Evolutionary conservation across 2,113 vertebrate genomes (phyloP).

Genomic region (Oplegnathus fasciatus): DNA sequence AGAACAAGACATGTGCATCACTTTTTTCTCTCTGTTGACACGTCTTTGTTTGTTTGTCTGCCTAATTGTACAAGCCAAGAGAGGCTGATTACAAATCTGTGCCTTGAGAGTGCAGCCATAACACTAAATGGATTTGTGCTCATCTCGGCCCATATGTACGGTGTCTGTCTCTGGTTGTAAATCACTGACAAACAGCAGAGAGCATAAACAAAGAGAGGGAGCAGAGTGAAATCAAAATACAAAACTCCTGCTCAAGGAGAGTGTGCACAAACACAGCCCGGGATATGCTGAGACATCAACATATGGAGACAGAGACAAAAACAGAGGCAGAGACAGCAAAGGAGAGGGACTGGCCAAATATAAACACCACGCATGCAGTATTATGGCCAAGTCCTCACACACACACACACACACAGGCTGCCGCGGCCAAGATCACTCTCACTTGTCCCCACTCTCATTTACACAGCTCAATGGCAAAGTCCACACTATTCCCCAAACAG

Average conservation of each 20-base stretch:
- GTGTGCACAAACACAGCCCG: conserved; percentile 5
- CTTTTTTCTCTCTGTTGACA: conserved; percentile 3
- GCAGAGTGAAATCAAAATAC: conserved; percentile 45
- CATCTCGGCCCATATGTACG: conserved; percentile 16
- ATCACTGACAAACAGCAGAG: conserved; percentile 53
- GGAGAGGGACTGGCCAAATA: conserved; percentile 42
- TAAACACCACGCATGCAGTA: conserved; percentile 65
- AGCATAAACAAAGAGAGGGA: conserved; percentile 45
- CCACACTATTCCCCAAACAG: conserved; percentile 40
- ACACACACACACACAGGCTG: conserved; percentile 13
- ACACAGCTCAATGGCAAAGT: conserved; percentile 37
- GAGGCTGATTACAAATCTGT: conserved; percentile 34
- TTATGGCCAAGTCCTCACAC: conserved; percentile 57
- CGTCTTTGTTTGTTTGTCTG: conserved; percentile 25
- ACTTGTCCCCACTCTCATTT: conserved; percentile 55
- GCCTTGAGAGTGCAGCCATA: not conserved
- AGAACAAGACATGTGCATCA: conserved; percentile 29
- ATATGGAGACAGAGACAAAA: conserved; percentile 53
- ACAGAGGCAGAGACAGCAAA: conserved; percentile 25
- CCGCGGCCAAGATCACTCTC: conserved; percentile 52
- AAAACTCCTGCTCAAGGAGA: conserved; percentile 32
- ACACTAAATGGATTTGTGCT: conserved; percentile 34
- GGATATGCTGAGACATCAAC: conserved; percentile 66
- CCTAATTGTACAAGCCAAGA: conserved; percentile 14
- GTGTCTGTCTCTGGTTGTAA: conserved; percentile 54